These are phyloP conservation scores for Catamblyrhynchus diadema DNA, from an alignment of 2,797 vertebrate species.

Conservation along the genomic window DNA sequence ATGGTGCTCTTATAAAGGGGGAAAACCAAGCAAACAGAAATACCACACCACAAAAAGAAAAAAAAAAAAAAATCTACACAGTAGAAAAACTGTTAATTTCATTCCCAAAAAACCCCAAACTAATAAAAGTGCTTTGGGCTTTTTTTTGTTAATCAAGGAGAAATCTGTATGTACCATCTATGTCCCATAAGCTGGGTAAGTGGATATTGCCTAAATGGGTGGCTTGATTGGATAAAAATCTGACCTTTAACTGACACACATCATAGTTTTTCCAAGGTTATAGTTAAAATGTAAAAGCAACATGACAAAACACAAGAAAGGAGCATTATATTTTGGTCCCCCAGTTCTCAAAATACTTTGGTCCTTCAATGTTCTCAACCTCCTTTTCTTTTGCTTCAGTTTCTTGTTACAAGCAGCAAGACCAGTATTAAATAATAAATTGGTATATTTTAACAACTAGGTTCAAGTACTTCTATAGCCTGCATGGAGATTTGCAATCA, in stretches of 20 bases:
- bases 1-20: neutral
- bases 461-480: neutral
- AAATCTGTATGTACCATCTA: neutral
- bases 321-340: neutral
- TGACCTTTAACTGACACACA: neutral
- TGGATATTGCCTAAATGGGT: neutral
- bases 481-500: neutral
- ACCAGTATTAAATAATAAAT: neutral
- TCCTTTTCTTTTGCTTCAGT: neutral
- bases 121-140: neutral
- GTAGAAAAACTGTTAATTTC: fast-evolving
- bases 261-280: neutral
- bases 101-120: neutral
- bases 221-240: neutral
- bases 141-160: neutral
- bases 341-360: neutral
- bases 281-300: neutral
- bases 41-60: too few species aligned
- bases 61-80: neutral
- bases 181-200: neutral
- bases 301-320: neutral
- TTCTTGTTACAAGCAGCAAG: neutral
- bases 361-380: neutral
- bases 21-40: neutral
- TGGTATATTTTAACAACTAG: neutral